Evolutionary conservation across 2,888 invertebrate species (phyloP), one percentile per base, ranked within the genome.

Genomic region (Sympetrum striolatum): DNA sequence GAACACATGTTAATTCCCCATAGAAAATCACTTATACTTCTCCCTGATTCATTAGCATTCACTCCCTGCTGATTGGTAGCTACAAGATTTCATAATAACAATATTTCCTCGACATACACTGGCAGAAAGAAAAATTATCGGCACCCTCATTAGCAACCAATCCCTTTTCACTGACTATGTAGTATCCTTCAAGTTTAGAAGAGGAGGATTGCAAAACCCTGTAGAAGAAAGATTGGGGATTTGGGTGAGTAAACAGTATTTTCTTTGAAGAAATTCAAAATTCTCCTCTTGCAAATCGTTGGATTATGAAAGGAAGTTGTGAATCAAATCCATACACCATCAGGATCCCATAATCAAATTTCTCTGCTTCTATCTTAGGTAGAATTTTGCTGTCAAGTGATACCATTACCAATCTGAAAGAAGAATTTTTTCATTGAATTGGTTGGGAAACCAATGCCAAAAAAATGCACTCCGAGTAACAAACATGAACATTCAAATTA

Each of bases 251-350:
- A 14, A 4, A 25, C 25, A 73, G 25, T 25, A 73, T 12, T 73
- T 73, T 31, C 73, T 22, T 73, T 31, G 12, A 10, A 73, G 15
- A 25, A 31, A 3, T 60, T 86, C n/a, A 86, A 86, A 86, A 86
- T 8, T 60, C 37, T 10, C 60, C 60, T 14, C 60, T 58, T 3
- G 86, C 86, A 60, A 86, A 86, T 15, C n/a, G 60, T 64, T 86
- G 86, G n/a, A 86, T 86, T 8, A 86, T 86, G 60, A 86, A 60
- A 12, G 86, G 86, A 22, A 86, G 86, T 22, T 86, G 58, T n/a
- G 86, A 86, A 39, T 86, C 86, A 64, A 86, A 86, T 22, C 86
- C 86, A 60, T 60, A n/a, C 3, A 60, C 39, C 86, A 86, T 86
- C 86, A 86, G n/a, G 12, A 60, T 48, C 5, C 60, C 86, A 60